phyloP scores from a whole-genome alignment of 2,113 vertebrate genomes.

The Carlito syrichta region DNA sequence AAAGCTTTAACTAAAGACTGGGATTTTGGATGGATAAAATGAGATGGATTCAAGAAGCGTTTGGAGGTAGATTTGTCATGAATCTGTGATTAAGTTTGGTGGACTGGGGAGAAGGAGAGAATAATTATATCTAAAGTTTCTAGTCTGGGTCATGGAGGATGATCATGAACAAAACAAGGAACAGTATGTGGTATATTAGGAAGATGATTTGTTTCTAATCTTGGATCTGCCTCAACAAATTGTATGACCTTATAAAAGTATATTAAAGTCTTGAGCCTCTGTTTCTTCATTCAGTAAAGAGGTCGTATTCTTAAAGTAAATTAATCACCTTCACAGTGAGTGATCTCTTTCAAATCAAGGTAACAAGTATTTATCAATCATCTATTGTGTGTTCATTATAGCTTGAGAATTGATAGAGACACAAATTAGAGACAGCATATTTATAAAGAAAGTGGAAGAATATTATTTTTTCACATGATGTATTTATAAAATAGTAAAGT shows the following conservation, averaged over 20 bases:
- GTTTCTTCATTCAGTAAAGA: background rate
- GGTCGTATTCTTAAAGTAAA: background rate
- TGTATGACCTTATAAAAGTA: background rate
- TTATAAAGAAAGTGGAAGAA: background rate
- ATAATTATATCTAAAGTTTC: conserved; percentile 5
- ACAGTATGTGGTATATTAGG: background rate
- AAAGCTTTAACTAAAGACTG: background rate
- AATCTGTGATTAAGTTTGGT: conserved; percentile 5
- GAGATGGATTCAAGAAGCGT: background rate
- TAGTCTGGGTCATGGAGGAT: background rate
- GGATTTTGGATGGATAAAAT: background rate
- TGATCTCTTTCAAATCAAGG: background rate
- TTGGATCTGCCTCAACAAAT: background rate
- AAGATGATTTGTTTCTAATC: conserved; percentile 46
- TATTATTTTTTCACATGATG: background rate
- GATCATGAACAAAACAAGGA: background rate
- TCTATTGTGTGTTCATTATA: background rate
- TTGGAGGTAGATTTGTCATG: background rate
- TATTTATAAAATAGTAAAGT: background rate
- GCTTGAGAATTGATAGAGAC: background rate
- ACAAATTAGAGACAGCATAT: background rate
- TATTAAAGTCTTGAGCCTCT: background rate
- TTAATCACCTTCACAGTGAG: background rate
- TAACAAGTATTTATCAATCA: background rate
- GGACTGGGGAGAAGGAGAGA: background rate